A percentile compares a stretch with the other conserved stretches of the same genome.
phyloP scores from a whole-genome alignment of 2,113 vertebrate genomes.

The Rhinolophus ferrumequinum region DNA sequence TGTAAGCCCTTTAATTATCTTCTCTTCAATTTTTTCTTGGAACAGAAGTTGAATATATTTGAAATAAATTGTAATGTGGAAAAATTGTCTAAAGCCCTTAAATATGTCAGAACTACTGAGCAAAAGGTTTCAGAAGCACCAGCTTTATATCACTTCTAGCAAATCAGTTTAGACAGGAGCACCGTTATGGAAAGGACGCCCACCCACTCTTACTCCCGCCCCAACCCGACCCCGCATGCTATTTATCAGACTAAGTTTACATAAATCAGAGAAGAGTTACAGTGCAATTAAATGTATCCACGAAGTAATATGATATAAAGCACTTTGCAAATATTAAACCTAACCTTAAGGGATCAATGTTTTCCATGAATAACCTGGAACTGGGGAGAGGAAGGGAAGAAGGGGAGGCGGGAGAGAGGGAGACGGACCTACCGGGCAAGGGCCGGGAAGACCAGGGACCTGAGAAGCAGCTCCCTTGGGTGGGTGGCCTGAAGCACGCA shows the following conservation, averaged over 20 bases:
- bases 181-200: not conserved
- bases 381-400: too few species aligned
- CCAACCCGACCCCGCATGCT: not conserved
- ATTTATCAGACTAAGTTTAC: conserved; percentile 56
- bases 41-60: conserved; percentile 4
- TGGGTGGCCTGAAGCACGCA: not conserved
- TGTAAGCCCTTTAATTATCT: not conserved
- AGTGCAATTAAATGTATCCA: conserved; percentile 63
- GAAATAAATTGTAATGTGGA: conserved; percentile 28
- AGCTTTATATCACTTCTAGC: conserved; percentile 25
- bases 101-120: conserved; percentile 22
- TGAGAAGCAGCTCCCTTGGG: not conserved
- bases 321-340: conserved; percentile 77
- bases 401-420: not conserved
- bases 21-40: conserved; percentile 10
- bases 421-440: not conserved
- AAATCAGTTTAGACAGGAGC: conserved; percentile 6
- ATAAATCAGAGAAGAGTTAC: conserved; percentile 65
- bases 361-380: conserved; percentile 55
- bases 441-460: not conserved
- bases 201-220: not conserved
- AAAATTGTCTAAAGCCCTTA: conserved; percentile 39
- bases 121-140: conserved; percentile 48
- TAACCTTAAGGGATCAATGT: conserved; percentile 63
- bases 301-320: conserved; percentile 74